These are phyloP conservation scores for Amblyraja radiata DNA, from an alignment of 2,797 vertebrate species.

Conservation along the genomic window DNA sequence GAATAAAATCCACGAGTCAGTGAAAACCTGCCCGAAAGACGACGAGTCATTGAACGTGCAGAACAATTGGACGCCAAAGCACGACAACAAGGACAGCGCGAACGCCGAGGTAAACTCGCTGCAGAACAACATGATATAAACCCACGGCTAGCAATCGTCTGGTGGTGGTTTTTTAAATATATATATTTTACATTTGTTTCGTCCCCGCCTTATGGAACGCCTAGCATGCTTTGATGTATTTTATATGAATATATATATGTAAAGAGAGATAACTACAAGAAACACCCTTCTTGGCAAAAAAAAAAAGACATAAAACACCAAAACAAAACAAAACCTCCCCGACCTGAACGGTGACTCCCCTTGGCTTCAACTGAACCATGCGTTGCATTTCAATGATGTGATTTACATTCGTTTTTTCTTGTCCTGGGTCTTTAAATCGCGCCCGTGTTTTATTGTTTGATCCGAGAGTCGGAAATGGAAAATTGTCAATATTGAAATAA, in stretches of 20 bases:
- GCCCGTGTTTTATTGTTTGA: conserved; percentile 78
- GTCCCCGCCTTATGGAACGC: conserved; percentile 59
- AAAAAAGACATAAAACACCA: conserved; percentile 49
- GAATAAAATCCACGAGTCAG: conserved; percentile 89
- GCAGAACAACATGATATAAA: conserved; percentile 92
- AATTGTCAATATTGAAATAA: conserved; percentile 83
- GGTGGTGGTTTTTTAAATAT: conserved; percentile 41
- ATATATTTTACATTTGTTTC: conserved; percentile 47
- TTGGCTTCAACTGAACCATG: conserved; percentile 66
- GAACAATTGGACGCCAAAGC: conserved; percentile 87
- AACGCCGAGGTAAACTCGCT: conserved; percentile 82
- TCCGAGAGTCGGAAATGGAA: conserved; percentile 64
- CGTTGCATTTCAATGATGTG: conserved; percentile 77
- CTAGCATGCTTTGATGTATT: conserved; percentile 92
- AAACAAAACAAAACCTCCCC: conserved; percentile 37
- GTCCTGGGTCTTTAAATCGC: conserved; percentile 57
- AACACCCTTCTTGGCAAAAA: conserved; percentile 73
- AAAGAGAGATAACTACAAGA: conserved; percentile 57
- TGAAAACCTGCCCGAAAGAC: conserved; percentile 82
- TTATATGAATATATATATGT: conserved; percentile 71
- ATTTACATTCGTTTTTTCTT: conserved; percentile 84
- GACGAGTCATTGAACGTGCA: conserved; percentile 90
- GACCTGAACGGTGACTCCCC: neutral
- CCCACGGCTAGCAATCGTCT: conserved; percentile 40
- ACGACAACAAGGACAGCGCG: conserved; percentile 69